A percentile compares a stretch with the other conserved stretches of the same genome.
Conservation (phyloP, 2,888 invertebrate genomes). For the Metacarcinus magister region DNA sequence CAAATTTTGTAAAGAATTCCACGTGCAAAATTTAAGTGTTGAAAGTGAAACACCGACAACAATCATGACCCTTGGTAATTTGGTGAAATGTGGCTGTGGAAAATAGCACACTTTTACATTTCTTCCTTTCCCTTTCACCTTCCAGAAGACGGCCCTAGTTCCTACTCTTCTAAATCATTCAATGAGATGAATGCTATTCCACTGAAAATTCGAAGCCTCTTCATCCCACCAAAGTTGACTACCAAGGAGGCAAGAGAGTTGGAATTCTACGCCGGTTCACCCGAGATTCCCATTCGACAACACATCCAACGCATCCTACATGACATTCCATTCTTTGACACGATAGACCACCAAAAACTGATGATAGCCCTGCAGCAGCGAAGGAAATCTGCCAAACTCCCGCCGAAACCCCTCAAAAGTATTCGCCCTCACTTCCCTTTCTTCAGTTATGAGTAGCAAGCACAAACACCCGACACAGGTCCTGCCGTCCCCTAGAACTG, state of each 20-base stretch:
- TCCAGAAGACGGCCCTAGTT: not conserved
- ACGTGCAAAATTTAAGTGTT: not conserved
- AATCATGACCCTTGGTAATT: not conserved
- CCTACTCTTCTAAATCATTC: not conserved
- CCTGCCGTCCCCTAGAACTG: not conserved
- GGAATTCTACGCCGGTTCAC: not conserved
- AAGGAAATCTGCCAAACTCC: conserved; percentile 23
- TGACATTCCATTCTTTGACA: conserved; percentile 57
- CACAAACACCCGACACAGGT: not conserved
- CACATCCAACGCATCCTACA: not conserved
- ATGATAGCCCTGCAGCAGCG: conserved; percentile 2
- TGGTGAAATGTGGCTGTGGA: not conserved
- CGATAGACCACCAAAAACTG: conserved; percentile 57
- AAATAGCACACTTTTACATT: not conserved
- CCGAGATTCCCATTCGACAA: not conserved
- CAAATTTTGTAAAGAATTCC: not conserved
- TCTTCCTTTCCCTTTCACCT: not conserved
- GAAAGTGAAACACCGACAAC: not conserved
- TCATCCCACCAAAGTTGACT: conserved; percentile 16
- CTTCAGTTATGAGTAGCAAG: conserved; percentile 18
- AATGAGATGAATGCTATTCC: conserved; percentile 40
- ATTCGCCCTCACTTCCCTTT: conserved; percentile 62
- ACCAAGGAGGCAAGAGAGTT: not conserved
- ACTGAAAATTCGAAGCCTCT: not conserved
- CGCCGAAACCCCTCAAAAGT: conserved; percentile 45